Evolutionary conservation across 2,113 vertebrate species (phyloP).

Genomic region (Ammodytes dubius): DNA sequence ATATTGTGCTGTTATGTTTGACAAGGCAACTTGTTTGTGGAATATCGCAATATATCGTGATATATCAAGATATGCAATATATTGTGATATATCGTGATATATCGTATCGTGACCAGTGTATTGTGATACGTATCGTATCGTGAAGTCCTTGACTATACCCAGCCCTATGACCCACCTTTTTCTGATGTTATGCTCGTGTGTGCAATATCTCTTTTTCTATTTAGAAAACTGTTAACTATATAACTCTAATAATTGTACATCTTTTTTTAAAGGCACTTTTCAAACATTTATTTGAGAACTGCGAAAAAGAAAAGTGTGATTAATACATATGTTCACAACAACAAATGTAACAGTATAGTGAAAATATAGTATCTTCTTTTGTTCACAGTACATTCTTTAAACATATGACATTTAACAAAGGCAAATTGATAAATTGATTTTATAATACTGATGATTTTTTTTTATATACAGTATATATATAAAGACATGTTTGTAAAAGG

Average conservation of each 20-base stretch:
- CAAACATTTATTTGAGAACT: neutral
- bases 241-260: neutral
- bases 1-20: too few relatives aligned
- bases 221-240: neutral
- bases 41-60: too few relatives aligned
- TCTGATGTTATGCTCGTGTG: neutral
- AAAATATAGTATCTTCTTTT: slow-evolving; percentile 23
- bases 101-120: too few relatives aligned
- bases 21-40: too few relatives aligned
- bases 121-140: too few relatives aligned
- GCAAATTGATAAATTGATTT: neutral
- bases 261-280: too few relatives aligned
- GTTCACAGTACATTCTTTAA: slow-evolving; percentile 5
- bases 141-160: too few relatives aligned
- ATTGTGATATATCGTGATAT: too few relatives aligned
- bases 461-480: neutral
- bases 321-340: neutral
- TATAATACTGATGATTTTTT: slow-evolving; percentile 26
- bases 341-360: neutral
- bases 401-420: neutral
- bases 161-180: neutral
- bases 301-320: neutral
- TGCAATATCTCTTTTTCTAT: neutral
- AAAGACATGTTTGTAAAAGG: neutral
- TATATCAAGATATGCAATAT: too few relatives aligned